Conservation (phyloP, 92 coral and sea anemone species). For the Palythoa grandiflora region DNA sequence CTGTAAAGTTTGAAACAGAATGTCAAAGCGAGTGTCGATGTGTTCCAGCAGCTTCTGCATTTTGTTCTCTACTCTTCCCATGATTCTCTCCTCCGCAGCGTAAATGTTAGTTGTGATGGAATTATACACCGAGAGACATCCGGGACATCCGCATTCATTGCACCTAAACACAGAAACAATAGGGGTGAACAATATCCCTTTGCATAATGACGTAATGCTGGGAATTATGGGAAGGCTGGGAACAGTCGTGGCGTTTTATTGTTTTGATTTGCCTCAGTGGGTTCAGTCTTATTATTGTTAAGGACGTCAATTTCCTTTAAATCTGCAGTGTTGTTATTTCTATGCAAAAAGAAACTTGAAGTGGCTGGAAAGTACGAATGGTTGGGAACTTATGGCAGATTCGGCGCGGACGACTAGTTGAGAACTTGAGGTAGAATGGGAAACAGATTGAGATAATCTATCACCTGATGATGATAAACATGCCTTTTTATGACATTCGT, state of each 20-base stretch:
- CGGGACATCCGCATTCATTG: constrained; percentile 93
- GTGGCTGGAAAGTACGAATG: not conserved
- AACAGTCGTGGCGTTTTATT: too few relatives aligned
- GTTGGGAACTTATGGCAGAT: not conserved
- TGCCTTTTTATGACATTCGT: not conserved
- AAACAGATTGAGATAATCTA: not conserved
- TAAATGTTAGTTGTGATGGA: constrained; percentile 95
- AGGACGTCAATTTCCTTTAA: not conserved
- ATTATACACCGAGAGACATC: constrained; percentile 94
- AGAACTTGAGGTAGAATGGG: constrained; percentile 9
- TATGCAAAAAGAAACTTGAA: not conserved
- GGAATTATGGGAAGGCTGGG: too few relatives aligned
- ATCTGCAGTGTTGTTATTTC: not conserved
- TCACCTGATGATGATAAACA: not conserved
- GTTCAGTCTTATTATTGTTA: too few relatives aligned
- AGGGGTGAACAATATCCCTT: too few relatives aligned
- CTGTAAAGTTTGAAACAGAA: constrained; percentile 68
- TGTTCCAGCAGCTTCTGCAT: constrained; percentile 81
- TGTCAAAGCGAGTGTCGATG: constrained; percentile 86
- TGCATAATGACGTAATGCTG: too few relatives aligned
- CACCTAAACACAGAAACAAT: constrained; percentile 66
- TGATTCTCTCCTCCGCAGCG: constrained; percentile 95
- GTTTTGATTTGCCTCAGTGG: too few relatives aligned
- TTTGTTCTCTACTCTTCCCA: constrained; percentile 87
- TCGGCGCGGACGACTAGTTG: not conserved